A percentile compares a stretch with the other conserved stretches of the same genome.
These are phyloP conservation scores for Pyxicephalus adspersus DNA, from an alignment of 2,113 vertebrate species.

Conservation along the genomic window DNA sequence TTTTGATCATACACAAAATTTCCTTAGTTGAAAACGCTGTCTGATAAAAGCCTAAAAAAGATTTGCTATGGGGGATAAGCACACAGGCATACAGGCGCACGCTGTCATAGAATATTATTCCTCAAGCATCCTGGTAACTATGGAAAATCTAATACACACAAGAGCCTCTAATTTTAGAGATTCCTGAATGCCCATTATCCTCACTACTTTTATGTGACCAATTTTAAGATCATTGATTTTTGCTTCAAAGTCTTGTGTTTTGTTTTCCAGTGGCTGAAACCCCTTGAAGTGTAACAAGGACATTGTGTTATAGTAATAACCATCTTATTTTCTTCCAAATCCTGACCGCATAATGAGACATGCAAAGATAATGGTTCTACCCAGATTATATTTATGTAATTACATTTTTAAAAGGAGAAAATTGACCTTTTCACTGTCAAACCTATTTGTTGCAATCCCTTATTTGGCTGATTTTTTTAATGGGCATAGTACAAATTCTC, in stretches of 20 bases:
- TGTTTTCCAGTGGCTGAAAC: constrained; percentile 24
- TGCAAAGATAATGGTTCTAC: background rate
- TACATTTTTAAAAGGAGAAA: too few species aligned
- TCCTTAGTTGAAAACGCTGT: too few species aligned
- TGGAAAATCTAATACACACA: background rate
- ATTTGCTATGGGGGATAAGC: too few species aligned
- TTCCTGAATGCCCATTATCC: constrained; percentile 16
- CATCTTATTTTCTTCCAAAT: background rate
- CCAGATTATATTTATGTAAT: background rate
- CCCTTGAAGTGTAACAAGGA: background rate
- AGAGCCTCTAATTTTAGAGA: constrained; percentile 16
- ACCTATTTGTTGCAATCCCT: too few species aligned
- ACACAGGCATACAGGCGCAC: too few species aligned
- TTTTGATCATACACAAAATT: too few species aligned
- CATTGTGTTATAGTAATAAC: constrained; percentile 10
- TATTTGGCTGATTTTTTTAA: too few species aligned
- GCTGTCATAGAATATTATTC: too few species aligned
- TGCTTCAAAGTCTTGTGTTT: constrained; percentile 28
- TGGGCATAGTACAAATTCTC: too few species aligned
- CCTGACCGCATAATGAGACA: background rate
- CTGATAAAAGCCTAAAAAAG: too few species aligned
- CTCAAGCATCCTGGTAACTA: background rate
- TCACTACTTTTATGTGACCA: constrained; percentile 17
- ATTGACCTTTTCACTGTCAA: too few species aligned
- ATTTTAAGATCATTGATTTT: constrained; percentile 23